Base-by-base conservation (phyloP, 2,888 invertebrate species). In the Morpho helenor region DNA sequence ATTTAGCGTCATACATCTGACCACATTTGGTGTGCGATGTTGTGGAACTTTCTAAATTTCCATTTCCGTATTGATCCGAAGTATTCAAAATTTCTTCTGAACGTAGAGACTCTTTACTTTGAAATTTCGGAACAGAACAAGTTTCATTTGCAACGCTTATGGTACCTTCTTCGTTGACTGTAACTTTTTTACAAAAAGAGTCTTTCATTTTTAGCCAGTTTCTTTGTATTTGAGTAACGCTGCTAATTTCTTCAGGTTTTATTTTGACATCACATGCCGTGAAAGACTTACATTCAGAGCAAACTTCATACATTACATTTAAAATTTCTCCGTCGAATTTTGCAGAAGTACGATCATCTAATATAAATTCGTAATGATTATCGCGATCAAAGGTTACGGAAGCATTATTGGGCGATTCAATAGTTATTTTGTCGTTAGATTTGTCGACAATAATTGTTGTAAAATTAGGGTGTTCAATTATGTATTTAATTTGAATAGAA, bases 391-490 rank as follows among this genome's bases (percentile, higher is more conserved):
- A 61, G 3, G 69, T 66, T 4, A 88, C 72, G 10, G 65, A 68
- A 7, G 78, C 78, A 8, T 77, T 71, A 59, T 87, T 87, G 7
- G 88, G 87, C 3, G 88, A 88, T 41, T 80, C 78, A 2, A 88
- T 68, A 7, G 75, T 70, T 60, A 89, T 73, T 53, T 73, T 76
- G 7, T 67, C 76, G 59, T 73, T 76, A 41, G 74, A 69, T 70
- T 82, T 85, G 67, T 91, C 82, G 60, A 91, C 78, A 49, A 78
- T 80, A 16, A 92, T 77, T n/a, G 89, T 87, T n/a, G 91, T 82
- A 67, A 91, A 92, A 74, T 91, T 85, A 43, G 76, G 73, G 77
- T 92, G 92, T 71, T 92, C 92, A 60, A 90, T 75, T 2, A 78
- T 79, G 65, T 75, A 83, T 48, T 76, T 65, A 8, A 84, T 60